Base-by-base conservation (phyloP, 2,888 invertebrate species). In the Ophioninae sp. region DNA sequence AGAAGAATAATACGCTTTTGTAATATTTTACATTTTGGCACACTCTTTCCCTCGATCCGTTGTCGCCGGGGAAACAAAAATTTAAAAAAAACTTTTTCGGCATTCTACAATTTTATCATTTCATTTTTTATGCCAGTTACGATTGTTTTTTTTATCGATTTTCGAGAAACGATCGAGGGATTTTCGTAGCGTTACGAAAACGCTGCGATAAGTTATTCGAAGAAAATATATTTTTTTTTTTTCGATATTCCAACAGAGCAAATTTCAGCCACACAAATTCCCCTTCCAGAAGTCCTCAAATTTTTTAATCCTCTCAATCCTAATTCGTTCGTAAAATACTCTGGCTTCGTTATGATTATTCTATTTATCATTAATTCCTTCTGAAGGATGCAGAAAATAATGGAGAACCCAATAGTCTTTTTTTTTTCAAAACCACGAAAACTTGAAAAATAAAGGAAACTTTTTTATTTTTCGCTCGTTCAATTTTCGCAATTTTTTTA, bases 21-120 rank as follows among this genome's bases (percentile, higher is more conserved):
- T 44, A 57, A 20, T 23, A 17, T 20, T 68, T 23, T 37, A 7
- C 69, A 7, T 61, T 80, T 83, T 83, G 83, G 83, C 83, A 83
- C 83, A 80, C 57, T 17, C 23, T 7, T 68, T 13, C 7, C 20
- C 50, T 50, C 21, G 73, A 65, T 77, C 74, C 44, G 68, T 57
- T 30, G 77, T 77, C 62, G 20, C 37, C 41, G 78, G 56, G 69
- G 74, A 20, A 65, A 57, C 20, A 50, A 70, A 37, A 37, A 74
- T n/a, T n/a, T n/a, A 44, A 64, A 75, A 69, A 77, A 61, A 62
- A 65, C 13, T 20, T 23, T 50, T 23, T 50, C 50, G 17, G 50
- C 50, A 50, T 67, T 67, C 37, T 37, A 17, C n/a, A 23, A 17
- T 37, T n/a, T n/a, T n/a, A 7, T 37, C 10, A 37, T 37, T 30